A percentile compares a stretch with the other conserved stretches of the same genome.
These are phyloP conservation scores for Penaeus chinensis DNA, from an alignment of 1,140 invertebrate species.

Conservation along the genomic window DNA sequence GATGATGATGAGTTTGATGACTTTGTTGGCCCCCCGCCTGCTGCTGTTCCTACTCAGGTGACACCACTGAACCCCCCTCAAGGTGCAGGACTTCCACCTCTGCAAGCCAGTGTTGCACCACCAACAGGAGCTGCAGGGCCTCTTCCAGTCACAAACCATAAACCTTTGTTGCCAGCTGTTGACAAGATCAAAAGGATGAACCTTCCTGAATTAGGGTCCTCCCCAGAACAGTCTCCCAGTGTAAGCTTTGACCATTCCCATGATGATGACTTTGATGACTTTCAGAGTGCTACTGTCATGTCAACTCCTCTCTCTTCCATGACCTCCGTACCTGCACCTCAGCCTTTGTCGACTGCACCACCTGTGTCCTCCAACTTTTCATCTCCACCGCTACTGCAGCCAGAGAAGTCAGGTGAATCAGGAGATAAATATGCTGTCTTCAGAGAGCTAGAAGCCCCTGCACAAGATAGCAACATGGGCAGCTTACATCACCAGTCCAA, in stretches of 20 bases:
- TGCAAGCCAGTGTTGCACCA: not conserved
- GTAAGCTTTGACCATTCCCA: conserved; percentile 40
- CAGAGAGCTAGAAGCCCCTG: conserved; percentile 21
- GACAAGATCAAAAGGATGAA: conserved; percentile 52
- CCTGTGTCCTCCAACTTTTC: not conserved
- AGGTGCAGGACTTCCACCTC: not conserved
- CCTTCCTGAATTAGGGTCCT: conserved; percentile 47
- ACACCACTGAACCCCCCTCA: not conserved
- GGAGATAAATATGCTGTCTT: conserved; percentile 58
- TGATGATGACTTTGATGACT: conserved; percentile 60
- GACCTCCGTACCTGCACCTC: not conserved
- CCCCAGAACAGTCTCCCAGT: conserved; percentile 43
- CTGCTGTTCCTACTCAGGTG: not conserved
- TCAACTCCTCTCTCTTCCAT: not conserved
- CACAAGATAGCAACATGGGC: not conserved
- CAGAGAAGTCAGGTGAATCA: conserved; percentile 15
- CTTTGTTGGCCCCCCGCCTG: conserved; percentile 37
- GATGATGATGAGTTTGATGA: conserved; percentile 61
- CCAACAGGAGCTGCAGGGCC: no score
- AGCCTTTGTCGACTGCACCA: not conserved
- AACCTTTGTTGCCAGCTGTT: conserved; percentile 1
- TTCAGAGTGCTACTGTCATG: conserved; percentile 44
- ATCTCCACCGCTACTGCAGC: not conserved
- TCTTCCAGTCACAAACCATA: not conserved
- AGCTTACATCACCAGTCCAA: not conserved